Base-by-base conservation (phyloP, 2,888 invertebrate species). In the Aphelenchoides bicaudatus region DNA sequence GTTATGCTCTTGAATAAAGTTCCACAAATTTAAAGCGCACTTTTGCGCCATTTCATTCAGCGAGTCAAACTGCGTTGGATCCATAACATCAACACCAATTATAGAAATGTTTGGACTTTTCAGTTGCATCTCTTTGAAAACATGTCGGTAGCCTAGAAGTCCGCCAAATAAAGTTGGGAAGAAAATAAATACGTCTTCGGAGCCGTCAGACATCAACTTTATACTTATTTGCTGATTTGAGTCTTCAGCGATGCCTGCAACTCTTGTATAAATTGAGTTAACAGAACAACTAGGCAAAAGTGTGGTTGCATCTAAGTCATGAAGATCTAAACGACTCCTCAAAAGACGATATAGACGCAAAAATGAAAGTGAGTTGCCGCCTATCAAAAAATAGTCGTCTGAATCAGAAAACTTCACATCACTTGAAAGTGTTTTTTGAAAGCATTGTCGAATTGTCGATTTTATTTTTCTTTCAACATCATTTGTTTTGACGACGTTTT, bases 291-390 rank as follows among this genome's bases (percentile, higher is more conserved):
- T 39, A 19, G 37, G 1, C 23, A 34, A 13, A 13, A 51, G 38
- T 29, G 16, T 21, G 13, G 16, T 27, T 16, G 39, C 23, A 38
- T 58, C 58, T 43, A 58, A n/a, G 16, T 59, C 30, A 16, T 28
- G n/a, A n/a, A n/a, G n/a, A n/a, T 29, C 51, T 6, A 65, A 55
- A 28, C 39, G 29, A 1, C 51, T 34, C 31, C 60, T 48, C 25
- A 71, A 53, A 8, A 47, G 43, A 25, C 65, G 56, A 6, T 62
- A 48, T 1, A 72, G 56, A 25, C 62, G 53, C 39, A 72, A 59
- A 1, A 72, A 58, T 38, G 65, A 61, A 1, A 73, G 62, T 19
- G 73, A 73, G 51, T 72, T 70, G 1, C 73, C 73, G 10, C 73
- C 73, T 23, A 61, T 27, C 0, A 59, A 49, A 34, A 68, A 68